These are phyloP conservation scores for Episyrphus balteatus DNA, from an alignment of 1,140 invertebrate species.

Conservation along the genomic window DNA sequence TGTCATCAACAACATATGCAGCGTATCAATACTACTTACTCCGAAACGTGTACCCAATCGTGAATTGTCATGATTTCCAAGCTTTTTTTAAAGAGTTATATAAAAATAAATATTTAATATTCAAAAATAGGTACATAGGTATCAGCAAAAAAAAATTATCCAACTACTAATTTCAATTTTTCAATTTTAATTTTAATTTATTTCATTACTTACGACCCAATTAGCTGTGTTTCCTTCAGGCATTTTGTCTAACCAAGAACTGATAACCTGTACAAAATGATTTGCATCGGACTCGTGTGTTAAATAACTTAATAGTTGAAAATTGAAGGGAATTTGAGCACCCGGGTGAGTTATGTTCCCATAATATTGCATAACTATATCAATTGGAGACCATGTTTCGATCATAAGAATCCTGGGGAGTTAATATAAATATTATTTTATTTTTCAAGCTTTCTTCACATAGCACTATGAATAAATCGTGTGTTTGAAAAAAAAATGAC, in stretches of 20 bases:
- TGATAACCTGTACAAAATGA: constrained; percentile 44
- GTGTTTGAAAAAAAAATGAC: too few relatives aligned
- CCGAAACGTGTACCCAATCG: constrained; percentile 51
- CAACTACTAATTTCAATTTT: too few relatives aligned
- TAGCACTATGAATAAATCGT: too few relatives aligned
- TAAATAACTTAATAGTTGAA: constrained; percentile 43
- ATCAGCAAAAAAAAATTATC: too few relatives aligned
- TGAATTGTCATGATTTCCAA: constrained; percentile 56
- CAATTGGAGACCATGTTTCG: constrained; percentile 53
- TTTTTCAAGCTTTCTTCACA: too few relatives aligned
- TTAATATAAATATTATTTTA: too few relatives aligned
- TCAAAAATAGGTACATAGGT: too few relatives aligned
- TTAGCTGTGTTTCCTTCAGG: constrained; percentile 46
- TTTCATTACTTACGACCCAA: constrained; percentile 55
- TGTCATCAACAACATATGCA: constrained; percentile 56
- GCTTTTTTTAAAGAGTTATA: constrained; percentile 37
- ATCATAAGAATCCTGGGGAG: constrained; percentile 66
- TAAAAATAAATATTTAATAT: neutral
- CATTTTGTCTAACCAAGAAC: constrained; percentile 47
- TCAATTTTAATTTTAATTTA: too few relatives aligned
- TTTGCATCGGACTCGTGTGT: constrained; percentile 41
- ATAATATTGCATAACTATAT: constrained; percentile 52
- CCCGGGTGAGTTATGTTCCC: constrained; percentile 41
- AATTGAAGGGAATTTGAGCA: constrained; percentile 58
- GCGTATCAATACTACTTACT: constrained; percentile 47